Evolutionary conservation across 92 coral and sea anemone species (phyloP).

Genomic region (Actinernus sp.): DNA sequence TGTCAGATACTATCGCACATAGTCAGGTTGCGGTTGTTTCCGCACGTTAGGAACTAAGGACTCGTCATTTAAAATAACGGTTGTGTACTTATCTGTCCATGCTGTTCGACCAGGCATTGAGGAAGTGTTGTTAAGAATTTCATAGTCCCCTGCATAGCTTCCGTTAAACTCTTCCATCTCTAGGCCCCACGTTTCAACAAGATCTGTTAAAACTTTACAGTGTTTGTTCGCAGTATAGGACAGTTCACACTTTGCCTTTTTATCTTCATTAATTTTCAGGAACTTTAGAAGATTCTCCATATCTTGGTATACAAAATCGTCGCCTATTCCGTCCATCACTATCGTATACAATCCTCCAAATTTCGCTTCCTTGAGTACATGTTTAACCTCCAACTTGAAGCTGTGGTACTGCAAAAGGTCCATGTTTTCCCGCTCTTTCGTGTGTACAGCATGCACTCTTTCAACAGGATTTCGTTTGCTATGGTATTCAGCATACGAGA

Average conservation of each 20-base stretch:
- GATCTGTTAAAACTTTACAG: constrained; percentile 10
- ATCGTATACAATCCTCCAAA: too few relatives aligned
- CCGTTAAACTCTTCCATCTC: constrained; percentile 10
- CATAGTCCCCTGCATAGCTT: constrained; percentile 27
- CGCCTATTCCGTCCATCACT: too few relatives aligned
- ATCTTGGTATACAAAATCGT: constrained; percentile 19
- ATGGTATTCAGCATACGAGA: too few relatives aligned
- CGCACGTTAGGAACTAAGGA: too few relatives aligned
- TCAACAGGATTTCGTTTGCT: too few relatives aligned
- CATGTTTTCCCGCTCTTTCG: too few relatives aligned
- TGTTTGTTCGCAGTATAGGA: constrained; percentile 9
- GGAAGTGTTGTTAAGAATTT: constrained; percentile 18
- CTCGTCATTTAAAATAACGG: constrained; percentile 26
- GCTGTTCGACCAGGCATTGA: constrained; percentile 15
- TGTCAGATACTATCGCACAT: too few relatives aligned
- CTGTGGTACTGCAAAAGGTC: too few relatives aligned
- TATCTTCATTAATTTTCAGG: constrained; percentile 32
- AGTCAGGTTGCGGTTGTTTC: too few relatives aligned
- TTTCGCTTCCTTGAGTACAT: too few relatives aligned
- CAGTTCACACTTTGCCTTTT: constrained; percentile 33
- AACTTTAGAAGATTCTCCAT: constrained; percentile 22
- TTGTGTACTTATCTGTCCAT: constrained; percentile 49
- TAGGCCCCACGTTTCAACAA: constrained; percentile 30
- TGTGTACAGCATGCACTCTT: too few relatives aligned
- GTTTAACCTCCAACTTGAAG: too few relatives aligned